Evolutionary conservation across 2,888 invertebrate species (phyloP).

Genomic region (Acleris literana): DNA sequence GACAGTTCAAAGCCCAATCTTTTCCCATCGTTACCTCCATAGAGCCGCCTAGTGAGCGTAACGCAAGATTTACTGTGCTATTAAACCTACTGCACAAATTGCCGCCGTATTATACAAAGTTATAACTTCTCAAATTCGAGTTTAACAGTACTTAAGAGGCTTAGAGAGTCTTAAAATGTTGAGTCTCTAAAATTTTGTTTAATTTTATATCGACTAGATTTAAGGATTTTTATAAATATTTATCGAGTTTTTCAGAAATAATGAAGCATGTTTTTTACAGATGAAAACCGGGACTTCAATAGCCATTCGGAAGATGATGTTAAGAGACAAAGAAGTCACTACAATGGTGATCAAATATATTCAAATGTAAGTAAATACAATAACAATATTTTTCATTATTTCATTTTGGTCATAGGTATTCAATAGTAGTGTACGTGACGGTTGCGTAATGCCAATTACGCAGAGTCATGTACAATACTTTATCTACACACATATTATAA

Average conservation of each 20-base stretch:
- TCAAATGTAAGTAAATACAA: constrained; percentile 88
- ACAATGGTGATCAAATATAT: constrained; percentile 95
- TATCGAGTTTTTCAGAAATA: not conserved
- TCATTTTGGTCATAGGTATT: no score
- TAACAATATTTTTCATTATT: no score
- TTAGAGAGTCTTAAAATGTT: constrained; percentile 21
- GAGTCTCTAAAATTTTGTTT: not conserved
- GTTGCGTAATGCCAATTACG: no score
- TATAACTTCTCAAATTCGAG: constrained; percentile 56
- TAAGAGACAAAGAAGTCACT: constrained; percentile 93
- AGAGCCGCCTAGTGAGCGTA: constrained; percentile 61
- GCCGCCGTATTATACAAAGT: constrained; percentile 62
- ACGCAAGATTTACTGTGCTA: constrained; percentile 76
- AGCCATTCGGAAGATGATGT: constrained; percentile 94
- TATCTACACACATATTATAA: no score
- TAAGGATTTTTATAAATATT: no score
- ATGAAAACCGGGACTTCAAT: constrained; percentile 94
- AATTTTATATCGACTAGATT: no score
- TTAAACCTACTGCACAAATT: constrained; percentile 72
- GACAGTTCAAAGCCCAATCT: constrained; percentile 22
- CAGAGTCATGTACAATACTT: no score
- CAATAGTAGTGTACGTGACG: no score
- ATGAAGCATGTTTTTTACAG: constrained; percentile 75
- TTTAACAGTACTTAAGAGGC: no score
- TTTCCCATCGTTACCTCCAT: constrained; percentile 54